A percentile compares a stretch with the other conserved stretches of the same genome.
Evolutionary conservation across 2,888 invertebrate species (phyloP).

Genomic region (Stenodera caucasica): DNA sequence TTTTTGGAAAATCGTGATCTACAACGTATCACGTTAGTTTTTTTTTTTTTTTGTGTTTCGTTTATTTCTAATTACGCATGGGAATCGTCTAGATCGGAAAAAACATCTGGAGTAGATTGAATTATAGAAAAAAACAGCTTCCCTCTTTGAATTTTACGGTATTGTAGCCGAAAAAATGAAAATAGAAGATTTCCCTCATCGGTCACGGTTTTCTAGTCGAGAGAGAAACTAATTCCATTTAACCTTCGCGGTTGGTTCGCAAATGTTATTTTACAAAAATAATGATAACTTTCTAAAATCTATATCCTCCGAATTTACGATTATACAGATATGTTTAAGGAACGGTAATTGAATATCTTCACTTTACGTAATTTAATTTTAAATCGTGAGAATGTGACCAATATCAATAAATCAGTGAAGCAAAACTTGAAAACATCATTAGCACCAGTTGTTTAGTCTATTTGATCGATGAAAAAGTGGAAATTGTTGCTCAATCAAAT

Average conservation of each 20-base stretch:
- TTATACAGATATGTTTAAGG: too few species aligned
- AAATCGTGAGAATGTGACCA: slow-evolving; percentile 22
- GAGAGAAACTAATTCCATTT: background rate
- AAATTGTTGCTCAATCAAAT: background rate
- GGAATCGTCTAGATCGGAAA: background rate
- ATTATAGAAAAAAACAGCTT: background rate
- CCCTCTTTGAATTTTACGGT: too few species aligned
- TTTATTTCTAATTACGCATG: slow-evolving; percentile 5
- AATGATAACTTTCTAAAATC: too few species aligned
- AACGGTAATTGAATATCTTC: slow-evolving; percentile 18
- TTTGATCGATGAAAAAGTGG: background rate
- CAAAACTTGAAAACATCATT: slow-evolving; percentile 13
- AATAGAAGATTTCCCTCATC: background rate
- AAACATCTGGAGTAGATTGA: background rate
- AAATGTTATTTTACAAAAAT: background rate
- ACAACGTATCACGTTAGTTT: slow-evolving; percentile 9
- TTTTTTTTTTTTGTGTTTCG: background rate
- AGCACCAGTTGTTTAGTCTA: background rate
- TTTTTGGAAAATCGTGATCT: slow-evolving; percentile 12
- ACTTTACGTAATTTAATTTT: slow-evolving; percentile 24
- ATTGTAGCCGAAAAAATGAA: too few species aligned
- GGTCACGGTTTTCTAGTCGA: background rate
- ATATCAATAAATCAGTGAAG: slow-evolving; percentile 19
- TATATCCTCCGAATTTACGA: too few species aligned
- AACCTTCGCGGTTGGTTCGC: background rate